Evolutionary conservation across 1,140 invertebrate genomes (phyloP).

Genomic region (Drosophila guanche): DNA sequence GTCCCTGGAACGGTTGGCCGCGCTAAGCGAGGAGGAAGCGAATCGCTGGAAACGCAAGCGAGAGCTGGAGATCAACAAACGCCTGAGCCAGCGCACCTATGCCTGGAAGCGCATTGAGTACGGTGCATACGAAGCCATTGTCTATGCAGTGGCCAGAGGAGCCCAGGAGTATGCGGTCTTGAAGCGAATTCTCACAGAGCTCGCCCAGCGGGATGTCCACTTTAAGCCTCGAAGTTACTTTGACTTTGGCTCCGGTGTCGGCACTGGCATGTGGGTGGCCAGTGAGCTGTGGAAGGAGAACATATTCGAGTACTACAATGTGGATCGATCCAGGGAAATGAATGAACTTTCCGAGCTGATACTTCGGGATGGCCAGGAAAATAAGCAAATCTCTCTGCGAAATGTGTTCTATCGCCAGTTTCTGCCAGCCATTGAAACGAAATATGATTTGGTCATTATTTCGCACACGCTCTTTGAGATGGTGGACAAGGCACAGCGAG

Average conservation of each 20-base stretch:
- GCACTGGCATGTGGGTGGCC: slow-evolving; percentile 92
- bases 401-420: slow-evolving; percentile 91
- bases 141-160: slow-evolving; percentile 89
- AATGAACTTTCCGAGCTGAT: slow-evolving; percentile 90
- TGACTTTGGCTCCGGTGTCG: slow-evolving; percentile 96
- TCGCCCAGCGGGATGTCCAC: slow-evolving; percentile 86
- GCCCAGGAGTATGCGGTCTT: slow-evolving; percentile 91
- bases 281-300: slow-evolving; percentile 88
- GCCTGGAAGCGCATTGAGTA: slow-evolving; percentile 90
- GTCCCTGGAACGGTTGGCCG: slow-evolving; percentile 56
- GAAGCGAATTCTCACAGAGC: slow-evolving; percentile 89
- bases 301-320: slow-evolving; percentile 91
- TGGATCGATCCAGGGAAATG: slow-evolving; percentile 92
- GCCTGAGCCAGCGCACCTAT: slow-evolving; percentile 85
- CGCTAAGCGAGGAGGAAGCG: slow-evolving; percentile 53
- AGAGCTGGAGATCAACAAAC: slow-evolving; percentile 77
- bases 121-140: slow-evolving; percentile 85
- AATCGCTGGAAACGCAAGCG: slow-evolving; percentile 78
- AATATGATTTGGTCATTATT: slow-evolving; percentile 92
- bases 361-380: slow-evolving; percentile 86
- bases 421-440: slow-evolving; percentile 88
- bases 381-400: slow-evolving; percentile 85
- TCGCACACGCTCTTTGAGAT: slow-evolving; percentile 93
- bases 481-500: slow-evolving; percentile 86
- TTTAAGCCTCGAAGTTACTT: slow-evolving; percentile 91